These are phyloP conservation scores for Hippocampus mohnikei DNA, from an alignment of 2,113 vertebrate species.

Conservation along the genomic window DNA sequence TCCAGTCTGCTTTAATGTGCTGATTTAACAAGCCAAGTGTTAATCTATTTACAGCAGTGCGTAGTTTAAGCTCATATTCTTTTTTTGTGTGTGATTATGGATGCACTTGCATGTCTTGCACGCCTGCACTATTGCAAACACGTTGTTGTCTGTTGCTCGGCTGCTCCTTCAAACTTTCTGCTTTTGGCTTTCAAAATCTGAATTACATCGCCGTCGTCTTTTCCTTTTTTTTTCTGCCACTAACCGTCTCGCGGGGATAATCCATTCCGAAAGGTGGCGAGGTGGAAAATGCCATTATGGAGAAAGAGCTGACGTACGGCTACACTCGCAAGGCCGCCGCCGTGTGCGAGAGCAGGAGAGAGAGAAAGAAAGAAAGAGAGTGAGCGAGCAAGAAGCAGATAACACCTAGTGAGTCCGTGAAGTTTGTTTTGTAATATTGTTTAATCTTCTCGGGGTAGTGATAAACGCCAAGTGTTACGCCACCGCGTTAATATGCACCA, in stretches of 20 bases:
- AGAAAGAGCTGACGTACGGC: conserved; percentile 64
- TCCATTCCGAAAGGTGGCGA: conserved; percentile 66
- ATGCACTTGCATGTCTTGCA: neutral
- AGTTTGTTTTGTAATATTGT: conserved; percentile 50
- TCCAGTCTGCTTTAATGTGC: conserved; percentile 44
- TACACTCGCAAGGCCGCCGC: conserved; percentile 42
- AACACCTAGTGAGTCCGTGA: conserved; percentile 28
- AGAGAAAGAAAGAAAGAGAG: conserved; percentile 9
- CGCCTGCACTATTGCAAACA: conserved; percentile 14
- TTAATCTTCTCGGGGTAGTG: conserved; percentile 52
- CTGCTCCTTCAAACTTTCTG: conserved; percentile 24
- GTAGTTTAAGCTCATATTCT: neutral
- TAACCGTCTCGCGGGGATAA: conserved; percentile 64
- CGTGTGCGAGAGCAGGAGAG: conserved; percentile 24
- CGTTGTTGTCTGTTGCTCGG: conserved; percentile 10
- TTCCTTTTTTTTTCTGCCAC: conserved; percentile 27
- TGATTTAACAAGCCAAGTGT: conserved; percentile 18
- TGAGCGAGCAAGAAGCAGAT: neutral
- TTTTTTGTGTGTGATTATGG: neutral
- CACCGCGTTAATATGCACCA: neutral
- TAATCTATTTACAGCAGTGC: neutral
- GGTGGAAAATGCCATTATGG: conserved; percentile 66
- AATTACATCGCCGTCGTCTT: neutral
- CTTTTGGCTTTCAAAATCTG: neutral
- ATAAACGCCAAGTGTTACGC: conserved; percentile 28